A percentile compares a stretch with the other conserved stretches of the same genome.
These are phyloP conservation scores for Smutsia temminckii DNA, from an alignment of 2,797 vertebrate species.

Conservation along the genomic window DNA sequence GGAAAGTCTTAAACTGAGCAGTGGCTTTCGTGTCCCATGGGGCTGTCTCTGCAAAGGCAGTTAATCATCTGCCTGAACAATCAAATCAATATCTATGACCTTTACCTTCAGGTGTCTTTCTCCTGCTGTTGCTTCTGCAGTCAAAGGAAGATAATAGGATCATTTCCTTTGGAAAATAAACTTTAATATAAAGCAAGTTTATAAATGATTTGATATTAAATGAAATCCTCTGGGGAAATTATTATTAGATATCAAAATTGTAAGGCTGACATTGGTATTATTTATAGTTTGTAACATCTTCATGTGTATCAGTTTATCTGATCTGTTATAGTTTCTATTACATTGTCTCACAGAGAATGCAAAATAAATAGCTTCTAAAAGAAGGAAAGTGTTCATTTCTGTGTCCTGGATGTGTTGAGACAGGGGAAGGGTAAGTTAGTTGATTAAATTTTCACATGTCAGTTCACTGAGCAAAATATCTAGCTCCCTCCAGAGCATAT, in stretches of 20 bases:
- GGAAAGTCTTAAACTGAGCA: conserved; percentile 56
- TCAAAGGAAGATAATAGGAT: conserved; percentile 44
- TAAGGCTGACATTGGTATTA: neutral
- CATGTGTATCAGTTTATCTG: neutral
- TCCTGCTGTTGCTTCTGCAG: conserved; percentile 23
- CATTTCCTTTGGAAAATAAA: conserved; percentile 20
- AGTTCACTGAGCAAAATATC: conserved; percentile 44
- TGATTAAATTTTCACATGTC: conserved; percentile 36
- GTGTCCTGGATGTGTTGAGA: neutral
- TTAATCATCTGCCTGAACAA: conserved; percentile 41
- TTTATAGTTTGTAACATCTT: neutral
- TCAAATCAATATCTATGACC: neutral
- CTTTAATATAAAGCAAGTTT: neutral
- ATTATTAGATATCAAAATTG: neutral
- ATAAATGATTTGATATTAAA: conserved; percentile 44
- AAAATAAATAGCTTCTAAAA: neutral
- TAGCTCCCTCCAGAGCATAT: neutral
- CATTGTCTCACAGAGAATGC: neutral
- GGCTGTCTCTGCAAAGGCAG: conserved; percentile 35
- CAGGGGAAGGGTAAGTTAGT: neutral
- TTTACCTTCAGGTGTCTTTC: conserved; percentile 55
- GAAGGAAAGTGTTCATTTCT: conserved; percentile 3
- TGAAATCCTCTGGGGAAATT: conserved; percentile 65
- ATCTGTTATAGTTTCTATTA: neutral
- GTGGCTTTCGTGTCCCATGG: neutral